phyloP scores from a whole-genome alignment of 1,140 invertebrate species.

The Solenopsis fugax region DNA sequence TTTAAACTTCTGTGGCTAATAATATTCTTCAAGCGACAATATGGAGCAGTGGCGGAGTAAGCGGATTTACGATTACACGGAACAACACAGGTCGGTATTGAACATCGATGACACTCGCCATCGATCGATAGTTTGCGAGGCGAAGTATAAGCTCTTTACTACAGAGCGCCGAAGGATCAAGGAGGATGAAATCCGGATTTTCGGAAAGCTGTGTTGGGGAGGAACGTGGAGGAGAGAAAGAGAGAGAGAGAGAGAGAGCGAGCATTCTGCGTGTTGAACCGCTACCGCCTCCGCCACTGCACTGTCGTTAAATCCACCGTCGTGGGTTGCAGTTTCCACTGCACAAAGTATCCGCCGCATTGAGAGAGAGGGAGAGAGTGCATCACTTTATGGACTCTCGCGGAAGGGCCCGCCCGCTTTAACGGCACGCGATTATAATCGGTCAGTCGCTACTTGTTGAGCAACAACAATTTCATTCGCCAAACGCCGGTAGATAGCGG shows the following conservation, averaged over 20 bases:
- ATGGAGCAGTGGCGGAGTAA: not conserved
- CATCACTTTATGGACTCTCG: slow-evolving; percentile 53
- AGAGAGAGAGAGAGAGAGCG: not conserved
- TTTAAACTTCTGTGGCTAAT: not conserved
- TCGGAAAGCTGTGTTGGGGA: slow-evolving; percentile 32
- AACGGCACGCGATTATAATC: slow-evolving; percentile 42
- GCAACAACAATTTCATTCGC: slow-evolving; percentile 53
- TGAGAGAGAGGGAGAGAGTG: not conserved
- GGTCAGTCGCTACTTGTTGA: slow-evolving; percentile 68
- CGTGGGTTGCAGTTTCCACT: slow-evolving; percentile 20
- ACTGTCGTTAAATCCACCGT: slow-evolving; percentile 62
- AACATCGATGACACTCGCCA: slow-evolving; percentile 40
- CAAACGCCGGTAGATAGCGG: not conserved
- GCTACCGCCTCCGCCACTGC: not conserved
- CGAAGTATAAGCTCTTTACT: slow-evolving; percentile 68
- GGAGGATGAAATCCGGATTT: slow-evolving; percentile 73
- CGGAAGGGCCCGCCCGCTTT: slow-evolving; percentile 55
- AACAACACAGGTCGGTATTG: slow-evolving; percentile 57
- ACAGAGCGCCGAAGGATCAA: slow-evolving; percentile 62
- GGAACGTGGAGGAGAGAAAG: too few species aligned
- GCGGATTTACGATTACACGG: slow-evolving; percentile 41
- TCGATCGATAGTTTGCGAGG: slow-evolving; percentile 66
- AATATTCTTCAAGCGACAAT: not conserved
- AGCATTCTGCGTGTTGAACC: not conserved
- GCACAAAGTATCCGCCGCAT: not conserved